Conservation (phyloP, 2,888 invertebrate species). For the Cerceris rybyensis region DNA sequence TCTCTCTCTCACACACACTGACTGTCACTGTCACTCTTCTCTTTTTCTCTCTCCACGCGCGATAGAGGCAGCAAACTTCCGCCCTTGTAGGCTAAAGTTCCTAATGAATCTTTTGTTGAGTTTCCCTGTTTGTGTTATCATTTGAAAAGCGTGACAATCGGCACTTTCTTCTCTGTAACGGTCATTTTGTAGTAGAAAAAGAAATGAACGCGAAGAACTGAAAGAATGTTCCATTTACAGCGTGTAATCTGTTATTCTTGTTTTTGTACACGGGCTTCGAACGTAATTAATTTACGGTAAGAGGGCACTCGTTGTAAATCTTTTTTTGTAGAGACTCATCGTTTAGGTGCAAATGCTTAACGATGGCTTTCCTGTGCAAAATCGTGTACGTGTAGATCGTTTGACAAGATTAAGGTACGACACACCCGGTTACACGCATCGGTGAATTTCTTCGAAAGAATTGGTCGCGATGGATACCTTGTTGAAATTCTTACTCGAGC, state of each 20-base stretch:
- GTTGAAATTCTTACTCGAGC: slow-evolving; percentile 20
- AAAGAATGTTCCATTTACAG: not conserved
- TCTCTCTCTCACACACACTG: not conserved
- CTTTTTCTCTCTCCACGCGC: not conserved
- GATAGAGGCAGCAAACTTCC: slow-evolving; percentile 14
- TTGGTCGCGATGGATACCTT: slow-evolving; percentile 9
- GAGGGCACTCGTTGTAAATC: not conserved
- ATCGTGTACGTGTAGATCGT: slow-evolving; percentile 19
- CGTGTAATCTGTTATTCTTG: not conserved
- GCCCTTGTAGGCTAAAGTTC: slow-evolving; percentile 14
- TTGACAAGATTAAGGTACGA: slow-evolving; percentile 23
- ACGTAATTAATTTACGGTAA: not conserved
- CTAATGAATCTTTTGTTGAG: slow-evolving; percentile 9
- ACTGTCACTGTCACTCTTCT: slow-evolving; percentile 7
- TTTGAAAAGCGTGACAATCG: not conserved
- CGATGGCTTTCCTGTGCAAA: slow-evolving; percentile 24
- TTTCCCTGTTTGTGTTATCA: slow-evolving; percentile 1
- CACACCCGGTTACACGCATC: slow-evolving; percentile 32
- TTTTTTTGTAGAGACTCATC: slow-evolving; percentile 7
- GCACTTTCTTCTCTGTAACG: too few relatives aligned
- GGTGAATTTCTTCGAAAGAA: slow-evolving; percentile 29
- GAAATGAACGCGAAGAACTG: not conserved
- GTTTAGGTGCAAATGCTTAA: slow-evolving; percentile 9
- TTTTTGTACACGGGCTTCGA: not conserved
- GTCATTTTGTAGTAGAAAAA: not conserved